Conservation (phyloP, 1,140 invertebrate species). For the Galleria mellonella region DNA sequence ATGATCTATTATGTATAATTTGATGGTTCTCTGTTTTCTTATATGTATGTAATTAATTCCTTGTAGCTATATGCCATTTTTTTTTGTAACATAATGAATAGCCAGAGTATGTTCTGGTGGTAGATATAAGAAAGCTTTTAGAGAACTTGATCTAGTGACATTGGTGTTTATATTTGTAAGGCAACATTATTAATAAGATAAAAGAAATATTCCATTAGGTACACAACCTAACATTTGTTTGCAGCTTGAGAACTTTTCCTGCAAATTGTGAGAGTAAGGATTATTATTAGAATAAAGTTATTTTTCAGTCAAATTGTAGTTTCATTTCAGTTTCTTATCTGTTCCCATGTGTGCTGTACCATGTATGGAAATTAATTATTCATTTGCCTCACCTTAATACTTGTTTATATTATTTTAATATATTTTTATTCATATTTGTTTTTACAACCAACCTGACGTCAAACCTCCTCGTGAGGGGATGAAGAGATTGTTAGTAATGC, state of each 20-base stretch:
- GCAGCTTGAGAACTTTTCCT: conserved; percentile 46
- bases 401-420: no score
- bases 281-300: conserved; percentile 69
- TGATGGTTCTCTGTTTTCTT: conserved; percentile 11
- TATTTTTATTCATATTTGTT: no score
- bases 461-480: no score
- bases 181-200: conserved; percentile 55
- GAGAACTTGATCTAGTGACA: conserved; percentile 36
- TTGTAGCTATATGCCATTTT: conserved; percentile 9
- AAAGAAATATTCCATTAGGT: conserved; percentile 61
- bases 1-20: conserved; percentile 17
- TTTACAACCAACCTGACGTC: no score
- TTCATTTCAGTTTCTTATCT: conserved; percentile 17
- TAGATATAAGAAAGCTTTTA: conserved; percentile 31
- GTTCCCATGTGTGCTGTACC: no score
- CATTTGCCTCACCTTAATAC: no score
- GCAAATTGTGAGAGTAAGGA: conserved; percentile 60
- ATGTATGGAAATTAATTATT: no score
- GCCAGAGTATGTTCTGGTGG: conserved; percentile 9
- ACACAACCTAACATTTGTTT: conserved; percentile 41
- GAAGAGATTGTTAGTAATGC: no score
- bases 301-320: conserved; percentile 45
- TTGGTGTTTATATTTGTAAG: conserved; percentile 54
- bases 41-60: conserved; percentile 15
- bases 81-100: conserved; percentile 12